Conservation (phyloP, 2,888 invertebrate species). For the Dendrolimus pini region DNA sequence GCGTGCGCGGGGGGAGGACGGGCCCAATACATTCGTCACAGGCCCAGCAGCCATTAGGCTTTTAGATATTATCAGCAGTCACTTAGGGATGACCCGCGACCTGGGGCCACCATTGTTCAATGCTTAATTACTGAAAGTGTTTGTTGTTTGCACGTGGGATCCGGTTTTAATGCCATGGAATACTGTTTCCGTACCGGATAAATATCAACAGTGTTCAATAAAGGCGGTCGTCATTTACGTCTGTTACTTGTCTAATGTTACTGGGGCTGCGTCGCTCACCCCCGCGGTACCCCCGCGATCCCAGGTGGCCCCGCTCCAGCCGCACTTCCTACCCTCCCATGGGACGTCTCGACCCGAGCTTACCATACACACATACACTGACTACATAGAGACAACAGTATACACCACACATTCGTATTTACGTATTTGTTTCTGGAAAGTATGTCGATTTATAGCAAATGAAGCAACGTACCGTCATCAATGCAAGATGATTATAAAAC, state of each 20-base stretch:
- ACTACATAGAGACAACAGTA: no score
- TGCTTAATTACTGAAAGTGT: slow-evolving; percentile 74
- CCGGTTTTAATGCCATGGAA: slow-evolving; percentile 28
- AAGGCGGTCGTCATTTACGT: slow-evolving; percentile 36
- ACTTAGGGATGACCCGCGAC: slow-evolving; percentile 67
- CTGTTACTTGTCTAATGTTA: slow-evolving; percentile 40
- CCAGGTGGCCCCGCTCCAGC: slow-evolving; percentile 67
- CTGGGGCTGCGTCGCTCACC: slow-evolving; percentile 15
- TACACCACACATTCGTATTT: background rate
- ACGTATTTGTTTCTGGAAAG: background rate
- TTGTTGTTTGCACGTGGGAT: slow-evolving; percentile 48
- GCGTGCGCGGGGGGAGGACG: slow-evolving; percentile 27
- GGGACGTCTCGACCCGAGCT: slow-evolving; percentile 55
- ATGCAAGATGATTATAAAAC: no score
- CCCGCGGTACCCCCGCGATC: slow-evolving; percentile 30
- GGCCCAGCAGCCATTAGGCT: slow-evolving; percentile 78
- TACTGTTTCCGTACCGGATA: slow-evolving; percentile 15
- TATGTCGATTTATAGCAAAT: background rate
- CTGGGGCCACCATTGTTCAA: slow-evolving; percentile 58
- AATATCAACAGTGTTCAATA: slow-evolving; percentile 18
- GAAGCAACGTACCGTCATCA: no score
- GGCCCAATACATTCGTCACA: slow-evolving; percentile 74
- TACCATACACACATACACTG: slow-evolving; percentile 24
- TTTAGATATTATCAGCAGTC: slow-evolving; percentile 76
- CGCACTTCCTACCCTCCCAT: slow-evolving; percentile 65